Base-by-base conservation (phyloP, 2,888 invertebrate genomes). In the Schizotus pectinicornis region DNA sequence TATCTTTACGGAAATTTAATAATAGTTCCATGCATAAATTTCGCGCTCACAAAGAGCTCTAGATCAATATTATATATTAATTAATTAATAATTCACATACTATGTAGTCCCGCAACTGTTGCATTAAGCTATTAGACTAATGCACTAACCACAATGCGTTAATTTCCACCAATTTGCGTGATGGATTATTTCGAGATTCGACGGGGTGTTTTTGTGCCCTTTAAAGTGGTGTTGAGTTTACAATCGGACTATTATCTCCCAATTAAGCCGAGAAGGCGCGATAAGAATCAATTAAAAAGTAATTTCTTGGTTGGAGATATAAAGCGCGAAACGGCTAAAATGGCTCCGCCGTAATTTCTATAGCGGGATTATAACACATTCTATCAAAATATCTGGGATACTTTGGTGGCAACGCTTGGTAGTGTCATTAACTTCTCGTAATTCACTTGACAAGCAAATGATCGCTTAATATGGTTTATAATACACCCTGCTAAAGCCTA, bases 21-120 rank as follows among this genome's bases (percentile, higher is more conserved):
- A 59, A 59, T 54, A 54, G 54, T 54, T 59, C 49, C 41, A 59
- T 59, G 59, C 54, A 59, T 59, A 54, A 54, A 59, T 59, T 54
- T 54, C 22, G 36, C n/a, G 22, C 14, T 30, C 14, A 53, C 58
- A 58, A 53, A 58, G 58, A 58, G 46, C 43, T 36, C n/a, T 43
- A 32, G 22, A 49, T 58, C 37, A 49, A 49, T 50, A 43, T 45
- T 34, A 56, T 56, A 48, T 55, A 55, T 55, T 43, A 49, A 49
- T 39, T 51, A 39, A 56, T 56, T 51, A 51, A 49, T 51, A 50
- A 51, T 37, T 46, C 34, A 39, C 35, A 35, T 49, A n/a, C n/a
- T n/a, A n/a, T 50, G 9, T 37, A 38, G 36, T 52, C 34, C 36
- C 51, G 51, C 13, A 52, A 43, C 45, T 37, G 53, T 53, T 13